A percentile compares a stretch with the other conserved stretches of the same genome.
phyloP scores from a whole-genome alignment of 2,113 vertebrate species.

The Corvus moneduloides region DNA sequence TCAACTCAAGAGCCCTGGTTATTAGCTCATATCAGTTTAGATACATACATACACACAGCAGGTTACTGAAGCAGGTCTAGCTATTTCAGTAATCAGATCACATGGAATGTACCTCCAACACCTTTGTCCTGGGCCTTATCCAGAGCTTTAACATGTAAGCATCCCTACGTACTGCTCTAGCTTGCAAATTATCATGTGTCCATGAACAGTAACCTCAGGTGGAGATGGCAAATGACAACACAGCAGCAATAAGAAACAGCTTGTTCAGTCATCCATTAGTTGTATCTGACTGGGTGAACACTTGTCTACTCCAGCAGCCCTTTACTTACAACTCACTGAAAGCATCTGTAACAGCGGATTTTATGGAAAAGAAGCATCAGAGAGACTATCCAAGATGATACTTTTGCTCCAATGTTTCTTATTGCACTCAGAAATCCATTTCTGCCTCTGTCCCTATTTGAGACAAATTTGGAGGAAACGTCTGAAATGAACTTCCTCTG shows the following conservation, averaged over 20 bases:
- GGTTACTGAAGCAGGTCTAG: neutral
- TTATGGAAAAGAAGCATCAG: neutral
- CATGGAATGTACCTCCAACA: neutral
- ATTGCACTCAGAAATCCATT: neutral
- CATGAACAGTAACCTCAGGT: neutral
- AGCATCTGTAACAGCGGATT: neutral
- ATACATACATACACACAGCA: neutral
- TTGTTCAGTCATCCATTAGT: slow-evolving; percentile 5
- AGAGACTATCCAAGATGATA: neutral
- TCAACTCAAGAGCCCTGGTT: neutral
- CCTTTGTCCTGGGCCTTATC: neutral
- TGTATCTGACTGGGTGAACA: neutral
- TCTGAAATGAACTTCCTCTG: too few relatives aligned
- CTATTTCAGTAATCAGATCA: neutral
- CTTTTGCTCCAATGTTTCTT: neutral
- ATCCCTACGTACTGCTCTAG: neutral
- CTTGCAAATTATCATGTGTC: neutral
- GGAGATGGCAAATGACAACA: neutral
- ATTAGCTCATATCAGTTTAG: neutral
- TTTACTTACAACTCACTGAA: neutral
- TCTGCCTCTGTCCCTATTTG: neutral
- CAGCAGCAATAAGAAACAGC: neutral
- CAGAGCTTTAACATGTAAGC: neutral
- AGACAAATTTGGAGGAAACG: too few relatives aligned
- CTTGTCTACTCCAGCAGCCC: neutral